Base-by-base conservation (phyloP, 2,113 vertebrate genomes). In the Pelecanus crispus region DNA sequence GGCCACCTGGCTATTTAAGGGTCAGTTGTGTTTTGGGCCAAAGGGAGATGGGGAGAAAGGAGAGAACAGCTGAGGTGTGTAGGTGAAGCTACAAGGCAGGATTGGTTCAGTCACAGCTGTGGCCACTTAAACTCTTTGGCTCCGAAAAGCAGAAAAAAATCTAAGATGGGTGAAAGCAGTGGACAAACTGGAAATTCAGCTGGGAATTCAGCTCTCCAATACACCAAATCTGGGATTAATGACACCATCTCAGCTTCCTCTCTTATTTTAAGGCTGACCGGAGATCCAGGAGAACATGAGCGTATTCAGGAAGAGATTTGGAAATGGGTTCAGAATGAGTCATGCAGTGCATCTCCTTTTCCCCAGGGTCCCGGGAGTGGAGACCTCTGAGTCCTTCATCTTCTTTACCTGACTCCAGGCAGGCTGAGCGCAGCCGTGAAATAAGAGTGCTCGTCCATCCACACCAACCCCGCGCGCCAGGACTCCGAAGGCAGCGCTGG, bases 401-500 rank as follows among this genome's bases (percentile, higher is more conserved):
- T 77, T 50, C 63, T 84, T 36, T 8, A 66, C n/a, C 56, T 25
- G 56, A 40, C 45, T 29, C 55, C 40, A 47, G 87, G 59, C 25
- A 47, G 24, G 24, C 53, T 77, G 79, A 89, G 59, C 4, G 3
- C 49, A 62, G 49, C n/a, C 34, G 68, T 22, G 19, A 42, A 73
- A 78, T 8, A 19, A 19, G 25, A 82, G n/a, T 13, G 7, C 66
- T 44, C 45, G 62, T 74, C 50, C 73, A 50, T 19, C 63, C 67
- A 17, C 75, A 56, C 42, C n/a, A 78, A 9, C 14, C 32, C 4
- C 0, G 10, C 44, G 90, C 2, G 4, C 40, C 31, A 28, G 20
- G 62, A 34, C 16, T 47, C 62, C 0, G 2, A 74, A 55, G 18
- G 53, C 22, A 20, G n/a, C 0, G 0, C 50, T 55, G 24, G 21